phyloP scores from a whole-genome alignment of 2,888 invertebrate species.

The Esperia sulphurella region DNA sequence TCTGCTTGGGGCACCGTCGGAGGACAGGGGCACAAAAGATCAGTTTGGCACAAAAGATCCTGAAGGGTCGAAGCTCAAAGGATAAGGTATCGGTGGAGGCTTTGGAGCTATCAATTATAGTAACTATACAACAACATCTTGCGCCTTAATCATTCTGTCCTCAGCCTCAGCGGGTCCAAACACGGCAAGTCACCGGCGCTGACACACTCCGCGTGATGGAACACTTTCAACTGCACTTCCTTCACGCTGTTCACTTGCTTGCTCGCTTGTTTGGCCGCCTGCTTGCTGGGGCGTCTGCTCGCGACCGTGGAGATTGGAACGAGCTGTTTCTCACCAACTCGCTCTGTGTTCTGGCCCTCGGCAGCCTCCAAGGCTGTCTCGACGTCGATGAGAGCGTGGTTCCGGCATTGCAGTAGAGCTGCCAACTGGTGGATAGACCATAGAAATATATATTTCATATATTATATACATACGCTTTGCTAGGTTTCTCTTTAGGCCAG shows the following conservation, averaged over 20 bases:
- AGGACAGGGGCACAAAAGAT: too few relatives aligned
- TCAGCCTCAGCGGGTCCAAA: slow-evolving; percentile 54
- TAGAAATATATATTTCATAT: too few relatives aligned
- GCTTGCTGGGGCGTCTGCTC: slow-evolving; percentile 16
- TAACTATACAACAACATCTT: slow-evolving; percentile 54
- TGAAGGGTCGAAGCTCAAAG: too few relatives aligned
- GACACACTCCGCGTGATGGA: slow-evolving; percentile 56
- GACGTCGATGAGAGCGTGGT: slow-evolving; percentile 69
- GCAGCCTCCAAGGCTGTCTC: slow-evolving; percentile 76
- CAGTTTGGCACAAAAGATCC: too few relatives aligned
- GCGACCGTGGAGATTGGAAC: slow-evolving; percentile 45
- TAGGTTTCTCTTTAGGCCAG: too few relatives aligned
- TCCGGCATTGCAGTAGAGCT: slow-evolving; percentile 61
- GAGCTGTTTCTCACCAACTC: slow-evolving; percentile 41
- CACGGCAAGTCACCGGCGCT: slow-evolving; percentile 52
- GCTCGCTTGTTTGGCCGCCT: slow-evolving; percentile 11
- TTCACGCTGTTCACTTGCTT: slow-evolving; percentile 41
- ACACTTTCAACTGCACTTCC: slow-evolving; percentile 65
- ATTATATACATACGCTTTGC: too few relatives aligned
- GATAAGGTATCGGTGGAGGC: too few relatives aligned
- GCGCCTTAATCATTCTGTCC: slow-evolving; percentile 66
- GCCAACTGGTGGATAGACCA: slow-evolving; percentile 63
- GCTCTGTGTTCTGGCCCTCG: slow-evolving; percentile 49
- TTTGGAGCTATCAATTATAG: slow-evolving; percentile 35
- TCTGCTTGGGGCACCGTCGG: too few relatives aligned